Percentiles rank a stretch among this genome's conserved stretches.
Evolutionary conservation across 2,888 invertebrate genomes (phyloP).

Genomic region (Isoperla grammatica): DNA sequence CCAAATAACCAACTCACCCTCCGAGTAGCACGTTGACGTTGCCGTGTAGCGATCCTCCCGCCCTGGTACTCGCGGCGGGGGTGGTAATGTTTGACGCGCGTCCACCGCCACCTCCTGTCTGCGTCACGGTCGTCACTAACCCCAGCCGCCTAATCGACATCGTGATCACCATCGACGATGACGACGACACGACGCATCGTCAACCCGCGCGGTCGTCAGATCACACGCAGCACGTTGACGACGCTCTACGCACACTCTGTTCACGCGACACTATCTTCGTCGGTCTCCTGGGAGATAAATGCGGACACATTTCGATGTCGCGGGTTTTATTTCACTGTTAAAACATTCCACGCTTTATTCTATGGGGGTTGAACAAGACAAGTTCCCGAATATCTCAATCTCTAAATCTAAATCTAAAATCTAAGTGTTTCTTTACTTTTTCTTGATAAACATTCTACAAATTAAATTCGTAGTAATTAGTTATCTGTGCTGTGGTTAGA

Average conservation of each 20-base stretch:
- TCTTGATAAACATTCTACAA: too few species aligned
- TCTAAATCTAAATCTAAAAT: too few species aligned
- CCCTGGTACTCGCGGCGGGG: conserved; percentile 15
- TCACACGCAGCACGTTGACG: background rate
- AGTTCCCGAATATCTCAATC: too few species aligned
- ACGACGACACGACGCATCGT: background rate
- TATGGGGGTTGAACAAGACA: too few species aligned
- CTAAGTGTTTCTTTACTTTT: too few species aligned
- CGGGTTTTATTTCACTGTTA: too few species aligned
- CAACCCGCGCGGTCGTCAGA: background rate
- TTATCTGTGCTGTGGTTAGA: too few species aligned
- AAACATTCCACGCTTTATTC: too few species aligned
- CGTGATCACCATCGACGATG: conserved; percentile 39
- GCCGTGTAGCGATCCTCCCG: conserved; percentile 47
- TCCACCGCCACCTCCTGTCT: conserved; percentile 34
- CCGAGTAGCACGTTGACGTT: conserved; percentile 69
- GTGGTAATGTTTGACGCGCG: conserved; percentile 20
- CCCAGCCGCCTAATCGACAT: conserved; percentile 65
- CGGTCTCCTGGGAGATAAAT: background rate
- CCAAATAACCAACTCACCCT: conserved; percentile 68
- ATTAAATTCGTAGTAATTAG: too few species aligned
- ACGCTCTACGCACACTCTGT: background rate
- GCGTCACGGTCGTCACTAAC: conserved; percentile 38
- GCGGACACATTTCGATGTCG: too few species aligned
- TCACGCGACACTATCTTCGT: background rate